phyloP scores from a whole-genome alignment of 2,888 invertebrate species.

The Conops quadrifasciatus region DNA sequence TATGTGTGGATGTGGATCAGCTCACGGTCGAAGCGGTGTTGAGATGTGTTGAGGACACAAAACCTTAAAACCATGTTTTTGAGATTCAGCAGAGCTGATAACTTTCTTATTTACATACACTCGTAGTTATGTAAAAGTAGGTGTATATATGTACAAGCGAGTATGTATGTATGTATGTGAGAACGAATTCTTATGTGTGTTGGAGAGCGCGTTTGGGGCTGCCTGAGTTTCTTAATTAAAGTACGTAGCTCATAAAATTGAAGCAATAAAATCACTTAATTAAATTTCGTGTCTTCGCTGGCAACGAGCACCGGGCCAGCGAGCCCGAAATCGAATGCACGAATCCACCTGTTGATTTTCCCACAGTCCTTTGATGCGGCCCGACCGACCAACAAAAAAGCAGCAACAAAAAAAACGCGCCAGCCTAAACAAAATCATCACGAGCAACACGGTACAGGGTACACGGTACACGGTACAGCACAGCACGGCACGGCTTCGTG shows the following conservation, averaged over 20 bases:
- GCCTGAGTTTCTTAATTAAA: neutral
- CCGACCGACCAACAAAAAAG: neutral
- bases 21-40: neutral
- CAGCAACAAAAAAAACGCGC: neutral
- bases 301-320: neutral
- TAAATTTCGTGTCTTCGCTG: slow-evolving; percentile 21
- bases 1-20: too few relatives aligned
- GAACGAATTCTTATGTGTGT: too few relatives aligned
- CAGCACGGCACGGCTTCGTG: neutral
- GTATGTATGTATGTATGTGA: neutral
- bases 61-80: neutral
- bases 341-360: slow-evolving; percentile 60
- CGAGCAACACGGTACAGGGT: neutral
- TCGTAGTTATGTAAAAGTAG: neutral
- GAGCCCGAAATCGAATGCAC: neutral
- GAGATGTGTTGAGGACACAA: neutral
- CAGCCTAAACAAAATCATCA: neutral
- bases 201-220: neutral
- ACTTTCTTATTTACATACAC: neutral
- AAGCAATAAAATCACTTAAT: slow-evolving; percentile 30
- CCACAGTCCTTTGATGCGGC: slow-evolving; percentile 46
- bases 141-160: neutral
- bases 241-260: slow-evolving; percentile 2
- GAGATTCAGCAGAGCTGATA: neutral
- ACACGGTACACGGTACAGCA: neutral